Evolutionary conservation across 2,797 vertebrate genomes (phyloP).

Genomic region (Somateria mollissima): DNA sequence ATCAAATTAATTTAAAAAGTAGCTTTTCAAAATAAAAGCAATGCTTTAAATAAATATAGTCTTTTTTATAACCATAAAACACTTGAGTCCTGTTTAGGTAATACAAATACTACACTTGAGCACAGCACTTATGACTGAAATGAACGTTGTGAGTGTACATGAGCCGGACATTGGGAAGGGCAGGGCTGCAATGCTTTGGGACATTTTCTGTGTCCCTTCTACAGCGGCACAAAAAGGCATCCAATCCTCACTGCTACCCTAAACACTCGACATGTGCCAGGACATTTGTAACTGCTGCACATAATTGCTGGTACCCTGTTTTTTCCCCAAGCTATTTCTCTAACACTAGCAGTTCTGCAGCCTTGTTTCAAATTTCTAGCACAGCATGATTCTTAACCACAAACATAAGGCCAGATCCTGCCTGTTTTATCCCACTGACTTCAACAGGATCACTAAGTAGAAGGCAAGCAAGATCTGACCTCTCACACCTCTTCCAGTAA

Average conservation of each 20-base stretch:
- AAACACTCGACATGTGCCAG: background rate
- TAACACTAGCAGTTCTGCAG: background rate
- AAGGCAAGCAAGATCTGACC: background rate
- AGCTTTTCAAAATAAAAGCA: constrained; percentile 99
- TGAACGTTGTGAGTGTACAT: constrained; percentile 53
- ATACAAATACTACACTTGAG: constrained; percentile 78
- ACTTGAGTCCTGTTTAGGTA: constrained; percentile 75
- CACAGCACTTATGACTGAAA: constrained; percentile 73
- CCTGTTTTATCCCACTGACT: background rate
- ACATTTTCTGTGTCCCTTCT: background rate
- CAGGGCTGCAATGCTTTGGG: background rate
- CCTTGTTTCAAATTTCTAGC: background rate
- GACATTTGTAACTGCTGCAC: background rate
- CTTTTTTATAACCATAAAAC: constrained; percentile 79
- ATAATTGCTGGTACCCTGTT: background rate
- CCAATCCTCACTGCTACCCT: constrained; percentile 26
- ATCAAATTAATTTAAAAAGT: constrained; percentile 92
- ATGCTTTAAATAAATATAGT: constrained; percentile 85
- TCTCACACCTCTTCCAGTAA: background rate
- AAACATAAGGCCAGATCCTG: background rate
- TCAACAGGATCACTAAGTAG: background rate
- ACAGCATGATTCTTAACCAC: background rate
- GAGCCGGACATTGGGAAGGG: constrained; percentile 15
- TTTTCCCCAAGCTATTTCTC: background rate
- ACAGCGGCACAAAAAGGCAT: background rate